Percentiles rank a stretch among this genome's conserved stretches.
These are phyloP conservation scores for Pelecanus crispus DNA, from an alignment of 2,113 vertebrate genomes.

Conservation along the genomic window DNA sequence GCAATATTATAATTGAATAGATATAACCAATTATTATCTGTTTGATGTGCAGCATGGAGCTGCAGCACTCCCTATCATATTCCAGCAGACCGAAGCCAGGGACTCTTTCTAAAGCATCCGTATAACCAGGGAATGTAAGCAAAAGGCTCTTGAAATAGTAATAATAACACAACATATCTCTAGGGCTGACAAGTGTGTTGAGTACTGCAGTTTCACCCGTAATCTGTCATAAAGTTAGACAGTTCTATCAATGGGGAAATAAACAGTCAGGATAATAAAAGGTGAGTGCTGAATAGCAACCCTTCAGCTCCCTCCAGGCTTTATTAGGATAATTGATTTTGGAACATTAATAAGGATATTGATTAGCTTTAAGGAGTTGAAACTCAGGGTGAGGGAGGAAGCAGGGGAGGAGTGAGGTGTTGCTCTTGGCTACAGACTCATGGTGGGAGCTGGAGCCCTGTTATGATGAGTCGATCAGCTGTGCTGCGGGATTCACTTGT, in stretches of 20 bases:
- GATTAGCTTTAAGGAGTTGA: constrained; percentile 77
- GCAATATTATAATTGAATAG: constrained; percentile 59
- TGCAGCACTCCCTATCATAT: neutral
- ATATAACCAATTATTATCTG: constrained; percentile 23
- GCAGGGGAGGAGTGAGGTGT: constrained; percentile 13
- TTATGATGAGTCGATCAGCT: neutral
- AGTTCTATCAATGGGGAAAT: constrained; percentile 62
- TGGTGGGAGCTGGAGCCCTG: neutral
- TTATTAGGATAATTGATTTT: constrained; percentile 88
- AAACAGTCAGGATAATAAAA: constrained; percentile 55
- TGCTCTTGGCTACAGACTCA: neutral
- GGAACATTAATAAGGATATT: constrained; percentile 87
- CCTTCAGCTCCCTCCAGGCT: constrained; percentile 70
- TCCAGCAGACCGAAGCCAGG: neutral
- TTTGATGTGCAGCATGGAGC: constrained; percentile 1
- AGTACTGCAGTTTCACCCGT: constrained; percentile 37
- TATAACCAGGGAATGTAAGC: neutral
- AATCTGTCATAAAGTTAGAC: constrained; percentile 63
- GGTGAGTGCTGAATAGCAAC: constrained; percentile 47
- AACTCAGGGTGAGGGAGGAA: constrained; percentile 42
- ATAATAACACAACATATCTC: constrained; percentile 52
- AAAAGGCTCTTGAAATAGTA: constrained; percentile 38
- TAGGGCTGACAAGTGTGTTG: constrained; percentile 49
- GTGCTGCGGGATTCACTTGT: neutral
- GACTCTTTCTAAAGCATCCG: constrained; percentile 2